phyloP scores from a whole-genome alignment of 2,797 vertebrate genomes.

The Staurois parvus region DNA sequence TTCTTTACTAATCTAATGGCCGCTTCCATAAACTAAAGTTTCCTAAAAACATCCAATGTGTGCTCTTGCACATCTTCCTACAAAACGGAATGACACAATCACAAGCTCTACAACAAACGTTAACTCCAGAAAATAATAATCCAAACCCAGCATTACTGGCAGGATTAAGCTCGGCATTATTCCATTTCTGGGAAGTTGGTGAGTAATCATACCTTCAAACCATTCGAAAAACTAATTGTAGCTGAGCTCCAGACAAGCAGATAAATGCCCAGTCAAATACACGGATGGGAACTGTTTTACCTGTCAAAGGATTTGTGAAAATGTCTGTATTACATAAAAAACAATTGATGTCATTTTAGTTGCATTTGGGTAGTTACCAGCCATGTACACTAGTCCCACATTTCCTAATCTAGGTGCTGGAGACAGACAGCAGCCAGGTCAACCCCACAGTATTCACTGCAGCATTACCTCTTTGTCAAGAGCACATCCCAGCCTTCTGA shows the following conservation, averaged over 20 bases:
- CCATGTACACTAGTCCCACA: too few relatives aligned
- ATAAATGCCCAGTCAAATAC: not conserved
- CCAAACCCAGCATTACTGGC: not conserved
- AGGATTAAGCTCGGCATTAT: not conserved
- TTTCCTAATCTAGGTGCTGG: not conserved
- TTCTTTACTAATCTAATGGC: too few relatives aligned
- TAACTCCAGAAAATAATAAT: not conserved
- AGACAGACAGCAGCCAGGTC: too few relatives aligned
- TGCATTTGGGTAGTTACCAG: too few relatives aligned
- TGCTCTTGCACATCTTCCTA: not conserved
- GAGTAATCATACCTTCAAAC: not conserved
- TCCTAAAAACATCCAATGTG: not conserved
- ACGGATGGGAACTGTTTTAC: not conserved
- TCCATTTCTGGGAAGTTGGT: conserved; percentile 6
- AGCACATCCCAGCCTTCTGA: too few relatives aligned
- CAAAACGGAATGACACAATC: not conserved
- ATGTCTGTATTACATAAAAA: too few relatives aligned
- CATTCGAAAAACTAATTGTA: not conserved
- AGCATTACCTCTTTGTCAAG: too few relatives aligned
- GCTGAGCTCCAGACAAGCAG: not conserved
- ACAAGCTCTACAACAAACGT: not conserved
- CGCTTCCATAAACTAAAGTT: not conserved
- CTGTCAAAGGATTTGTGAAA: not conserved
- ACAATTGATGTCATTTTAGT: too few relatives aligned
- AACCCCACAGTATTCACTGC: too few relatives aligned